Percentiles rank a stretch among this genome's conserved stretches.
Conservation (phyloP, 1,140 invertebrate genomes). For the Micrasema minimum region DNA sequence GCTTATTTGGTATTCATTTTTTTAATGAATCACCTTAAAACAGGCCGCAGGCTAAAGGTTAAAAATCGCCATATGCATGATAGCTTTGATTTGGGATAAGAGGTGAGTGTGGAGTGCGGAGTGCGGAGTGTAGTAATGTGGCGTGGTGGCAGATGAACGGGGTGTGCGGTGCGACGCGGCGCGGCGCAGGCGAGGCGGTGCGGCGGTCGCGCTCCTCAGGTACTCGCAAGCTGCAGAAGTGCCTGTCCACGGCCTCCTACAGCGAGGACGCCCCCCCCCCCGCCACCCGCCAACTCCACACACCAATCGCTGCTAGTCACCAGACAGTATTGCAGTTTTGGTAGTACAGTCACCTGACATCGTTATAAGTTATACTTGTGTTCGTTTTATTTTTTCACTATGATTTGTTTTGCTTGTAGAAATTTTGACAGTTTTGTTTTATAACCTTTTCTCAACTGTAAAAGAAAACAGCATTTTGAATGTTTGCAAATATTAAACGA, state of each 20-base stretch:
- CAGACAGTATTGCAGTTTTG: constrained; percentile 93
- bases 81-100: no score
- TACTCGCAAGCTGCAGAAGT: constrained; percentile 90
- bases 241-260: constrained; percentile 82
- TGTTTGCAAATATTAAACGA: no score
- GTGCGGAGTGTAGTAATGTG: constrained; percentile 19
- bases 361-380: constrained; percentile 26
- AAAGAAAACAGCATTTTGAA: no score
- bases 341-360: constrained; percentile 79
- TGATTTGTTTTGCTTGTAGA: constrained; percentile 11
- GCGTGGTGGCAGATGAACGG: constrained; percentile 77
- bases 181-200: constrained; percentile 63
- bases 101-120: no score
- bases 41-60: no score
- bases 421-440: no score
- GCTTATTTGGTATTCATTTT: no score
- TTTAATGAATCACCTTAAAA: no score
- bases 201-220: constrained; percentile 86
- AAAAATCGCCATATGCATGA: no score
- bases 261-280: constrained; percentile 72
- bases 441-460: no score
- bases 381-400: constrained; percentile 23
- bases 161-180: constrained; percentile 64
- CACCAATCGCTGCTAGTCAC: constrained; percentile 77
- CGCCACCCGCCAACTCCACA: constrained; percentile 66